phyloP scores from a whole-genome alignment of 1,140 invertebrate species.

The Drosophila kanapiae region DNA sequence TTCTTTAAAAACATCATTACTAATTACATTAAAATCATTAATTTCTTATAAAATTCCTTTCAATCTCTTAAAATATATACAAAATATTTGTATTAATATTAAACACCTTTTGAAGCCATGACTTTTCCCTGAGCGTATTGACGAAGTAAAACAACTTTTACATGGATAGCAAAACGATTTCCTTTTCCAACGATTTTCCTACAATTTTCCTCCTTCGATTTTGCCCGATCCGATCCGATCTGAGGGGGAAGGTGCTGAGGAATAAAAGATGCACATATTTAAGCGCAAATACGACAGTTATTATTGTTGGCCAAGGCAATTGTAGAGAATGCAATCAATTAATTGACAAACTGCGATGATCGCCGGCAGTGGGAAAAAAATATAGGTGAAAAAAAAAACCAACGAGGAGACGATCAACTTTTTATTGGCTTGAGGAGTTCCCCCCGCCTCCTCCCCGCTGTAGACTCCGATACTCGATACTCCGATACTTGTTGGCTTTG shows the following conservation, averaged over 20 bases:
- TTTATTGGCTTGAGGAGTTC: constrained; percentile 42
- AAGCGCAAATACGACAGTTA: constrained; percentile 81
- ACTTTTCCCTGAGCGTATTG: constrained; percentile 16
- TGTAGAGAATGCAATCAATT: constrained; percentile 75
- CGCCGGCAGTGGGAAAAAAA: constrained; percentile 14
- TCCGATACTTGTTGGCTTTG: constrained; percentile 21
- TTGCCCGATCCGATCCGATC: constrained; percentile 1
- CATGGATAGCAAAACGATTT: constrained; percentile 26
- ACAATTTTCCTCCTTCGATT: constrained; percentile 14
- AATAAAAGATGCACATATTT: constrained; percentile 70
- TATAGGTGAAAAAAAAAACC: constrained; percentile 7
- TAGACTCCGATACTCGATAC: not conserved
- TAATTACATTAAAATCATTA: too few species aligned
- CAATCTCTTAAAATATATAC: not conserved
- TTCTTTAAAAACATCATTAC: too few species aligned
- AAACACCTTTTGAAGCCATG: not conserved
- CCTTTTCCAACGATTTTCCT: constrained; percentile 7
- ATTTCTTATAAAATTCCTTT: too few species aligned
- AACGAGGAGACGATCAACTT: constrained; percentile 51
- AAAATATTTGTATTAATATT: not conserved
- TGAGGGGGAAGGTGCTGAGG: constrained; percentile 3
- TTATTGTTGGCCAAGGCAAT: constrained; percentile 63
- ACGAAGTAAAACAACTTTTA: constrained; percentile 66
- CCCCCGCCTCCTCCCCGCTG: too few species aligned
- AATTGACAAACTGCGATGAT: constrained; percentile 77